Conservation (phyloP, 2,797 vertebrate species). For the Hoplostethus atlanticus region DNA sequence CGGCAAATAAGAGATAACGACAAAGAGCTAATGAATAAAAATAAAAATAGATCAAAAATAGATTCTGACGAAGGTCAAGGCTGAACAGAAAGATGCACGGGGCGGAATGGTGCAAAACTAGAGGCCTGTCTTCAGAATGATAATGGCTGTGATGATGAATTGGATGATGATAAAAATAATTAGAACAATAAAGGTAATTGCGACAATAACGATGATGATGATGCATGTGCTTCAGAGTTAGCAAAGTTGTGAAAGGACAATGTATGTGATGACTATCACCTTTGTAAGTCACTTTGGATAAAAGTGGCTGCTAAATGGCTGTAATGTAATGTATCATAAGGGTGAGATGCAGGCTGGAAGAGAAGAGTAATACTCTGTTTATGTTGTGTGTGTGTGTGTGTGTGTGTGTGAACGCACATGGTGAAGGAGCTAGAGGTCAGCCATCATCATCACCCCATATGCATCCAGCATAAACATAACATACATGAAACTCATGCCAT, state of each 20-base stretch:
- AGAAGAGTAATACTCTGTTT: neutral
- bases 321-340: neutral
- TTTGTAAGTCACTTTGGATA: no score
- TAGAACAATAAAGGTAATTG: constrained; percentile 17
- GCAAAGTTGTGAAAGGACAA: neutral
- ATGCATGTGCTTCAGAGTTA: neutral
- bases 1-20: constrained; percentile 52
- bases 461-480: no score
- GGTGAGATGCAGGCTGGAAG: neutral
- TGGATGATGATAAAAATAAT: constrained; percentile 31
- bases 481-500: constrained; percentile 27
- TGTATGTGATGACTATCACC: neutral
- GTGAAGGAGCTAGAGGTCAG: neutral
- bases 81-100: constrained; percentile 2
- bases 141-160: constrained; percentile 37
- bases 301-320: no score
- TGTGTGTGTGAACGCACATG: neutral
- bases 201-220: constrained; percentile 17
- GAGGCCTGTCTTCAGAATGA: constrained; percentile 15
- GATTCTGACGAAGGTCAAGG: constrained; percentile 28
- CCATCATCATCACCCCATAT: no score
- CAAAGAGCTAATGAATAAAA: constrained; percentile 45
- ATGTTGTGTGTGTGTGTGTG: neutral
- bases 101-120: constrained; percentile 8
- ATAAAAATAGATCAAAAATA: neutral